Percentiles rank a stretch among this genome's conserved stretches.
Evolutionary conservation across 2,797 vertebrate genomes (phyloP).

Genomic region (Yasuhikotakia modesta): DNA sequence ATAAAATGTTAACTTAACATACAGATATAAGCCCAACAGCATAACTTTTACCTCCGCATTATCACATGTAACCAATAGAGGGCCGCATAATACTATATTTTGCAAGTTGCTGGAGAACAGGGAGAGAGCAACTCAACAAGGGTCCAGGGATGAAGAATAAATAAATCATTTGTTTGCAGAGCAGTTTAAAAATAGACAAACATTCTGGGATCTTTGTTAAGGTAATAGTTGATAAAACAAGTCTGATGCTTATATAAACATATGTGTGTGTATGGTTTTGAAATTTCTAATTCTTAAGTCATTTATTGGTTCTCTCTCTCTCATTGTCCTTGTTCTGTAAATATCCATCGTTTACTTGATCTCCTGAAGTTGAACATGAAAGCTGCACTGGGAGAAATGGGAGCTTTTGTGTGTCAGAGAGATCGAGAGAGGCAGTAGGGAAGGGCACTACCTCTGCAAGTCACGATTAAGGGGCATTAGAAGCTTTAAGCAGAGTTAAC

Average conservation of each 20-base stretch:
- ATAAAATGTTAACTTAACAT: too few relatives aligned
- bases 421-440: constrained; percentile 53
- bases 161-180: background rate
- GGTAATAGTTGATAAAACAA: too few relatives aligned
- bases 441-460: constrained; percentile 73
- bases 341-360: constrained; percentile 23
- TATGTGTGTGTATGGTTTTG: background rate
- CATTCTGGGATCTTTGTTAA: background rate
- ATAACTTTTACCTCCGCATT: background rate
- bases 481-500: constrained; percentile 72
- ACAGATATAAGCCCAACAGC: background rate
- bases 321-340: constrained; percentile 26
- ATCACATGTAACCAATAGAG: constrained; percentile 37
- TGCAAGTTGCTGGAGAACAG: background rate
- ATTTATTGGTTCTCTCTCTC: constrained; percentile 16
- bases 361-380: constrained; percentile 50
- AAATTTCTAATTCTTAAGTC: constrained; percentile 13
- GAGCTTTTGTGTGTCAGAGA: constrained; percentile 57
- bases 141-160: background rate
- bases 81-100: constrained; percentile 34
- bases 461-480: constrained; percentile 79
- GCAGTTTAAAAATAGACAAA: background rate
- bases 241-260: background rate
- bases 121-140: background rate
- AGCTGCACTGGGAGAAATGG: constrained; percentile 52